Evolutionary conservation across 2,113 vertebrate genomes (phyloP), one percentile per base, ranked within the genome.

Genomic region (Gavia stellata): DNA sequence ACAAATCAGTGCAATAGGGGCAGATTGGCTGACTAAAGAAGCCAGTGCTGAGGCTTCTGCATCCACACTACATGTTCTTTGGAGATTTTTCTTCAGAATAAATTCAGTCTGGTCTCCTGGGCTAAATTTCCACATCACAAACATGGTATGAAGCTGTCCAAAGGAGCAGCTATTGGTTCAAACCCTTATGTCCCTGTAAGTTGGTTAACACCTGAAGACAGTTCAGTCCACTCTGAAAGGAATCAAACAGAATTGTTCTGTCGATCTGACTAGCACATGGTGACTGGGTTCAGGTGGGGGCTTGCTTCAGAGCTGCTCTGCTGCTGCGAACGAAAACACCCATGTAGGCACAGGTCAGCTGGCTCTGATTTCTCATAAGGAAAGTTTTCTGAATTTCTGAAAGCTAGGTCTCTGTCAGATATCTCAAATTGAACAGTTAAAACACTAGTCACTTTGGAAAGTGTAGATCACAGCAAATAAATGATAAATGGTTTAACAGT

Each of bases 251-350:
- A 78, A 58, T 31, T 34, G 18, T 13, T 52, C 14, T 63, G 68
- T 71, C 59, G n/a, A 4, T 62, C 26, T 0, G 1, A 34, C 20
- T 85, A 74, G 40, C 49, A 23, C 2, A 0, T 2, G 6, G 19
- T 31, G 38, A 38, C 63, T 7, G 14, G 6, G n/a, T 59, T 78
- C 53, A 50, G 16, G n/a, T 33, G 13, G 21, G 40, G 28, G 7
- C 42, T 86, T 3, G 0, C 19, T 71, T 50, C 68, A 26, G 45
- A 58, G 49, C 75, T 49, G 55, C 26, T n/a, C 33, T 9, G 20
- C 38, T 34, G n/a, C 31, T 49, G 44, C 52, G 79, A 55, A 82
- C n/a, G 10, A 26, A 61, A 86, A 33, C 23, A 34, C 28, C 21
- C 21, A 9, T 3, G 5, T 36, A 59, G 55, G 33, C 50, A 34